Conservation (phyloP, 2,888 invertebrate species). For the Panopea generosa region DNA sequence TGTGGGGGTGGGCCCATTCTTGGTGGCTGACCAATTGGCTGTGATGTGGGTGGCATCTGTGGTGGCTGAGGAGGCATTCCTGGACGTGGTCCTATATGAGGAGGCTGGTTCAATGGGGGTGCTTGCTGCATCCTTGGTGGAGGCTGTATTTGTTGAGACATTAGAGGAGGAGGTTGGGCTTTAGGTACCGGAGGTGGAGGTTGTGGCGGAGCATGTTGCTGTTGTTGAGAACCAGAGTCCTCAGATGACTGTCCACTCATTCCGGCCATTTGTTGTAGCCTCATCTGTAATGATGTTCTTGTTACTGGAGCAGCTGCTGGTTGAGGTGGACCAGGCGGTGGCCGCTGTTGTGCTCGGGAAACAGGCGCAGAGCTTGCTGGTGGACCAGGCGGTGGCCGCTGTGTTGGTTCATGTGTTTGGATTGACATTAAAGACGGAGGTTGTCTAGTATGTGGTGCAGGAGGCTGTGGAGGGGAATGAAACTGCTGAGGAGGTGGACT, state of each 20-base stretch:
- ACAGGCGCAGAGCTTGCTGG: background rate
- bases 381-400: background rate
- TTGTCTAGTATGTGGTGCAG: background rate
- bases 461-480: background rate
- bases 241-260: conserved; percentile 17
- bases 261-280: conserved; percentile 49
- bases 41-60: conserved; percentile 28
- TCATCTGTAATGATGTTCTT: conserved; percentile 49
- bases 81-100: conserved; percentile 2
- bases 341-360: background rate
- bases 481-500: background rate
- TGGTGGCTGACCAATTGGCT: conserved; percentile 29
- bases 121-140: conserved; percentile 41
- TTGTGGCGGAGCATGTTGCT: conserved; percentile 9
- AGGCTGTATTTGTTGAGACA: conserved; percentile 39
- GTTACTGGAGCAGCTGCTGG: conserved; percentile 5
- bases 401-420: background rate
- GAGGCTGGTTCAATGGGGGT: background rate
- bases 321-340: background rate
- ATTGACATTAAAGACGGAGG: background rate
- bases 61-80: conserved; percentile 10
- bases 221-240: conserved; percentile 12
- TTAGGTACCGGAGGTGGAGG: conserved; percentile 14
- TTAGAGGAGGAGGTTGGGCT: conserved; percentile 29
- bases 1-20: conserved; percentile 16